Evolutionary conservation across 2,888 invertebrate genomes (phyloP), one percentile per base, ranked within the genome.

Genomic region (Nasonia oneida): DNA sequence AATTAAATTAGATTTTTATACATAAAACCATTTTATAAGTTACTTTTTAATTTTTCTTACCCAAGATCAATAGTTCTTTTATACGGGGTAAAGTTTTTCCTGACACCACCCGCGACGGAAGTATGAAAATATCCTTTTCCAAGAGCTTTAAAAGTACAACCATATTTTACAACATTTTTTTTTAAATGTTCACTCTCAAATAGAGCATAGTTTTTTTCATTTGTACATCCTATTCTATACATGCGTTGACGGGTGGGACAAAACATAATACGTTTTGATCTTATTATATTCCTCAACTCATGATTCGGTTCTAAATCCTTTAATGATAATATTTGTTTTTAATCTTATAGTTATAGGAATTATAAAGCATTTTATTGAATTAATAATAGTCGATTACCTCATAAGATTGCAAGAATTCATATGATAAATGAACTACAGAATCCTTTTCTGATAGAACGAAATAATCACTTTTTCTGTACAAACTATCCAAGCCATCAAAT

Each of bases 171-270:
- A 5, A 70, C n/a, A 33, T 70, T 79, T 79, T 14, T 6, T 47
- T 67, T 79, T 18, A 79, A 70, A 79, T 70, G 50, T 79, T 79
- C 79, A 61, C 67, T 70, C 50, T 79, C 79, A 2, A 79, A 70
- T 18, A 79, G 3, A 18, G 67, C 79, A 67, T 79, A 64, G 15
- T 29, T 12, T 15, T 57, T 81, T 53, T 73, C 6, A 0, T 29
- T 14, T 14, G 23, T 57, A 39, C 80, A 81, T 23, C n/a, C 47
- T 57, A 57, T 12, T 5, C 14, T 14, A 18, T 29, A 29, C 71
- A 81, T 57, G 12, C 23, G 71, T 5, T 71, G 8, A 1, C 71
- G 80, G 15, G 71, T 39, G 37, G 39, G 53, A 18, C 8, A 10
- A 23, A 81, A 81, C 18, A 8, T 73, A 57, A 81, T 29, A 23